These are phyloP conservation scores for Novumbra hubbsi DNA, from an alignment of 2,797 vertebrate genomes.

Conservation along the genomic window DNA sequence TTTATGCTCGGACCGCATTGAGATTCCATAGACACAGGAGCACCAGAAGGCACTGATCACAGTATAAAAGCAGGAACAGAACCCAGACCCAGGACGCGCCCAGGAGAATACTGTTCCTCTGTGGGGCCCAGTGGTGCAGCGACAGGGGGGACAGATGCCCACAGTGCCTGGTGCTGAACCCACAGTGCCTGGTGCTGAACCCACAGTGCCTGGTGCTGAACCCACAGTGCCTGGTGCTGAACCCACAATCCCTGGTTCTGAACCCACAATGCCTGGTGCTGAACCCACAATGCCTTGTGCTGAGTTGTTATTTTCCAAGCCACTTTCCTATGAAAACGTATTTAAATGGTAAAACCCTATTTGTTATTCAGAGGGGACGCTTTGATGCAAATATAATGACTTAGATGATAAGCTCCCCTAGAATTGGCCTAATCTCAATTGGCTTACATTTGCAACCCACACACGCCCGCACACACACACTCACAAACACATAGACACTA, in stretches of 20 bases:
- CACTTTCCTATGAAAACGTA: conserved; percentile 9
- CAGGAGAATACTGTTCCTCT: not conserved
- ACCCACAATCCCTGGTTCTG: too few relatives aligned
- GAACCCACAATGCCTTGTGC: not conserved
- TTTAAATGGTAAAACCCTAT: conserved; percentile 21
- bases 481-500: not conserved
- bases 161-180: too few relatives aligned
- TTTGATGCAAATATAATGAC: conserved; percentile 11
- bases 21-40: not conserved
- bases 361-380: conserved; percentile 26
- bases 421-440: conserved; percentile 60
- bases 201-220: too few relatives aligned
- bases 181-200: not conserved
- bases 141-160: not conserved
- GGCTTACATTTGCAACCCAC: conserved; percentile 38
- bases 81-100: not conserved
- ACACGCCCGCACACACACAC: not conserved
- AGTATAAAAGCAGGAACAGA: not conserved
- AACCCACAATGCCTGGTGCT: not conserved
- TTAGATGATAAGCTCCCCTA: conserved; percentile 30
- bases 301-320: conserved; percentile 15
- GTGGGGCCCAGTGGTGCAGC: not conserved
- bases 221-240: not conserved
- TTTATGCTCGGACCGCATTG: not conserved
- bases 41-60: not conserved